Base-by-base conservation (phyloP, 2,113 vertebrate species). In the Mobula birostris region DNA sequence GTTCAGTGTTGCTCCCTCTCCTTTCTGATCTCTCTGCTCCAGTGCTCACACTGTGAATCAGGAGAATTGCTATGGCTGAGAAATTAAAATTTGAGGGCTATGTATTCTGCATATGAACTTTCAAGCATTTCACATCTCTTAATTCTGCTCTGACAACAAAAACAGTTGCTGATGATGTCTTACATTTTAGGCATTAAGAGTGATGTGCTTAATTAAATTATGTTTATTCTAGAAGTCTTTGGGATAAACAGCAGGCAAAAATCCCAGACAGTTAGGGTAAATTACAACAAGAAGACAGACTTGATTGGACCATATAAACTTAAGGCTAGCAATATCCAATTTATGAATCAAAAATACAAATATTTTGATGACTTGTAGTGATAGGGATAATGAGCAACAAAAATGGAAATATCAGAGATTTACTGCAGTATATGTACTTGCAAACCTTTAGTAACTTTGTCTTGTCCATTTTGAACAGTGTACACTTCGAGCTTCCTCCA, bases 401-500 rank as follows among this genome's bases (percentile, higher is more conserved):
- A 9, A 85, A 88, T 88, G 58, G n/a, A 19, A 32, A 12, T 7
- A 63, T 61, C 27, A 88, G 29, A 88, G 29, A 87, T 7, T 58
- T 12, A 61, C 4, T 87, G 85, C 15, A 63, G 14, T 66, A 66
- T 68, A 15, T 90, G 27, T 61, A 66, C 32, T 66, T 66, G 66
- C 17, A 32, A 66, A 66, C 66, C 14, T 90, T 90, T 90, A 32
- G 29, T 66, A 66, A 90, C 68, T 90, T 32, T 8, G 3, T 66
- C 32, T 61, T 6, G 29, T 72, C 61, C 95, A 0, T 29, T 92
- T 40, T 82, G 15, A 77, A 66, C 96, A 97, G 97, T 97, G 96
- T 95, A 97, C 97, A 0, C 95, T 97, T 94, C 96, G 96, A 95
- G 97, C 97, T 68, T 96, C 97, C 94, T 97, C 97, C 0, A 95